Evolutionary conservation across 2,797 vertebrate genomes (phyloP), one percentile per base, ranked within the genome.

Genomic region (Psittacula echo): DNA sequence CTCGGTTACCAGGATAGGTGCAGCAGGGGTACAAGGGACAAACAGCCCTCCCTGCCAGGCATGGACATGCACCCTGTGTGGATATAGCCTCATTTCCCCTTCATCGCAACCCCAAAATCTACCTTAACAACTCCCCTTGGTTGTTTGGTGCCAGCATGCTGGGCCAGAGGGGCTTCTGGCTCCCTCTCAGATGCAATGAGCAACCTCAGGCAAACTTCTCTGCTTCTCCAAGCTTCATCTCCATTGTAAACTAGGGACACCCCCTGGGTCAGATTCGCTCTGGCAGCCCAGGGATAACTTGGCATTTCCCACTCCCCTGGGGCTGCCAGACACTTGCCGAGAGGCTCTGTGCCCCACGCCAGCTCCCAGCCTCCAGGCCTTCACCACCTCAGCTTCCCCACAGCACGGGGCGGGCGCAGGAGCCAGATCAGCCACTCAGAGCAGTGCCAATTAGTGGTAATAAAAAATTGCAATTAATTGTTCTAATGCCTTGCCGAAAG

Each of bases 341-440:
- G 6, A 44, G 37, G 61, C 56, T 80, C 56, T 0, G 1, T 73
- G 48, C 23, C 37, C 32, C 26, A 29, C 0, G 0, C 32, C 70
- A 51, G 17, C 54, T 47, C 29, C 30, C 11, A 78, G 68, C 34
- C 75, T 27, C 50, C 10, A 1, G 68, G 68, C 42, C 54, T 58
- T 70, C 5, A 2, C 50, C 45, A 47, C 24, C 22, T 29, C 70
- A 44, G 22, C 76, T 72, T 75, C 77, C 70, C 68, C 51, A 67
- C 66, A 72, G 2, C 41, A 41, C 2, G 0, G 29, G 50, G 70
- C 0, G 0, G 64, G 64, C 64, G 76, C 64, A 45, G 60, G 42
- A 95, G 89, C 30, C 74, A 90, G 87, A 86, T 70, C 81, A 96
- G 71, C 60, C 89, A 89, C 85, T 93, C 70, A 54, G 83, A 91